Conservation (phyloP, 2,888 invertebrate genomes). For the Sepiola atlantica region DNA sequence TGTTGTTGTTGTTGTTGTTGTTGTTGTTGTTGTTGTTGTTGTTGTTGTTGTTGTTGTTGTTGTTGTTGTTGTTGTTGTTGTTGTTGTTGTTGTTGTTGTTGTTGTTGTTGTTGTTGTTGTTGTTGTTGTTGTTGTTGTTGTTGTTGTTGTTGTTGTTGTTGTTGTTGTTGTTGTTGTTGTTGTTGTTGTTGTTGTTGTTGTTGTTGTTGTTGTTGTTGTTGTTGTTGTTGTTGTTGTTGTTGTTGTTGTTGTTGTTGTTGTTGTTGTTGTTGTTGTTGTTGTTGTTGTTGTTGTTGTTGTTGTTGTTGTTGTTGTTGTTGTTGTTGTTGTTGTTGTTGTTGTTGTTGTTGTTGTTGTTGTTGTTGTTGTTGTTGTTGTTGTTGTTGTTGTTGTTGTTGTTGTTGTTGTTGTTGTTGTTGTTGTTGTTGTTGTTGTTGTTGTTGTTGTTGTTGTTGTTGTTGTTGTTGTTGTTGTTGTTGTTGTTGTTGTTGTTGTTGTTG, state of each 20-base stretch:
- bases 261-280: not conserved
- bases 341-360: not conserved
- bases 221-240: not conserved
- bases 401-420: not conserved
- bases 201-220: not conserved
- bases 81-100: not conserved
- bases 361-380: not conserved
- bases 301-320: conserved; percentile 20
- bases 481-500: not conserved
- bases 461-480: not conserved
- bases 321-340: not conserved
- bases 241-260: conserved; percentile 2
- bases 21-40: not conserved
- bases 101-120: conserved; percentile 22
- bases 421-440: not conserved
- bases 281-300: conserved; percentile 11
- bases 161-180: not conserved
- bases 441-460: not conserved
- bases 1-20: not conserved
- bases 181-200: not conserved
- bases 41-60: conserved; percentile 10
- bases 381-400: not conserved
- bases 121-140: conserved; percentile 33
- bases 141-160: not conserved
- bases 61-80: conserved; percentile 18